Percentiles rank a stretch among this genome's conserved stretches.
Conservation (phyloP, 1,140 invertebrate species). For the Drosophila sulfurigaster region DNA sequence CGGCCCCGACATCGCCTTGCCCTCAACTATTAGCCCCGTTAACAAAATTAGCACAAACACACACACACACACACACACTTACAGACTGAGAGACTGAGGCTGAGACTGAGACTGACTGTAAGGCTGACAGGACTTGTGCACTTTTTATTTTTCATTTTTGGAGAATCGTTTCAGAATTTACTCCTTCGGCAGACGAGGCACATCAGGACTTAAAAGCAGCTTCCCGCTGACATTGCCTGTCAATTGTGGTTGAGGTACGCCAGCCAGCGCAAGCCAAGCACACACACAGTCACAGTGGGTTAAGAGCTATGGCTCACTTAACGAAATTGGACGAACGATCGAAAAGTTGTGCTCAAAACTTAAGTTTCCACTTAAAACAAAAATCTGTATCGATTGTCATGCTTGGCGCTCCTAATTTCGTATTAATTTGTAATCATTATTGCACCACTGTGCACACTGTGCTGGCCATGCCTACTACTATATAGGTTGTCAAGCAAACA, state of each 20-base stretch:
- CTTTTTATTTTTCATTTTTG: slow-evolving; percentile 23
- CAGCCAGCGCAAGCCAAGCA: not conserved
- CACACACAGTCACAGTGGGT: slow-evolving; percentile 39
- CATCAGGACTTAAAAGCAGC: slow-evolving; percentile 40
- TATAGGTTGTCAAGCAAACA: not conserved
- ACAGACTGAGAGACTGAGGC: not conserved
- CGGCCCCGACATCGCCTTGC: slow-evolving; percentile 42
- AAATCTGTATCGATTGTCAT: not conserved
- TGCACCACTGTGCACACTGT: slow-evolving; percentile 25
- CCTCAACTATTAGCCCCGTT: slow-evolving; percentile 62
- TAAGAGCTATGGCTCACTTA: slow-evolving; percentile 5
- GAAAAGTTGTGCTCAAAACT: no score
- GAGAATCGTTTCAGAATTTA: slow-evolving; percentile 39
- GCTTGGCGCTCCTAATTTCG: slow-evolving; percentile 3
- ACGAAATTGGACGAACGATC: not conserved
- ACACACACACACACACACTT: slow-evolving; percentile 19
- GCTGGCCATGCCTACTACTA: not conserved
- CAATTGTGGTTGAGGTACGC: slow-evolving; percentile 39
- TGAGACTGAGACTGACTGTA: not conserved
- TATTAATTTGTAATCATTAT: slow-evolving; percentile 10
- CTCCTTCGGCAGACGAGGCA: slow-evolving; percentile 35
- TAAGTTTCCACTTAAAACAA: no score
- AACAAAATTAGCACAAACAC: slow-evolving; percentile 59
- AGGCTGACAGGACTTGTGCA: slow-evolving; percentile 21
- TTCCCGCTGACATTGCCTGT: slow-evolving; percentile 43